phyloP scores from a whole-genome alignment of 2,113 vertebrate genomes.

The Marmota flaviventris region DNA sequence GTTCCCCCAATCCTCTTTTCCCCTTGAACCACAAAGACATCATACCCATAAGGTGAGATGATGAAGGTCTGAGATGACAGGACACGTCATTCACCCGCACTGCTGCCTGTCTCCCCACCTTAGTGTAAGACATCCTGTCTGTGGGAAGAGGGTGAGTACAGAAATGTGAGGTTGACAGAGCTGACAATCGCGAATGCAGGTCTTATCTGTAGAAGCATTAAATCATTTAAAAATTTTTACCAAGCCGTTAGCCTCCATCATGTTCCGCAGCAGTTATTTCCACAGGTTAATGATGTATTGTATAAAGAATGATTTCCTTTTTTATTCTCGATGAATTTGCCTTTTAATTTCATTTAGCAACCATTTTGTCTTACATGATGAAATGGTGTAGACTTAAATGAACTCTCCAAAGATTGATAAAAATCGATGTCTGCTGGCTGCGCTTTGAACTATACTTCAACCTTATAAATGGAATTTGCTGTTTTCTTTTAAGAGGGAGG shows the following conservation, averaged over 20 bases:
- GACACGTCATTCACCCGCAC: background rate
- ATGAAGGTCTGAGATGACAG: background rate
- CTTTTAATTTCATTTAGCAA: constrained; percentile 76
- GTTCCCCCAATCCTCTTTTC: background rate
- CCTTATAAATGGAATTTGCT: constrained; percentile 72
- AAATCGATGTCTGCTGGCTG: constrained; percentile 58
- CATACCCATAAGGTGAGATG: background rate
- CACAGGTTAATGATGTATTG: constrained; percentile 64
- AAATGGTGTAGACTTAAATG: constrained; percentile 48
- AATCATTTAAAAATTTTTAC: constrained; percentile 42
- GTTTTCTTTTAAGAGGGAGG: constrained; percentile 68
- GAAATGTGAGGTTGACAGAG: background rate
- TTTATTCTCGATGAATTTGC: constrained; percentile 65
- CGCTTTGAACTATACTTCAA: constrained; percentile 71
- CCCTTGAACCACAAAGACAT: background rate
- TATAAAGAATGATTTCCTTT: constrained; percentile 65
- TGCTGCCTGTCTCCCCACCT: background rate
- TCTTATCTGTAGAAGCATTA: constrained; percentile 51
- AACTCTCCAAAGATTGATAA: constrained; percentile 74
- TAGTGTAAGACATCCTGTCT: background rate
- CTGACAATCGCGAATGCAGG: background rate
- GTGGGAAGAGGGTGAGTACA: background rate
- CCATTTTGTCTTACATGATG: constrained; percentile 64
- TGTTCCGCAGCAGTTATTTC: constrained; percentile 51
- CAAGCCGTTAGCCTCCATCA: constrained; percentile 38